Percentiles rank a stretch among this genome's conserved stretches.
These are phyloP conservation scores for Melanargia galathea DNA, from an alignment of 2,888 invertebrate species.

Conservation along the genomic window DNA sequence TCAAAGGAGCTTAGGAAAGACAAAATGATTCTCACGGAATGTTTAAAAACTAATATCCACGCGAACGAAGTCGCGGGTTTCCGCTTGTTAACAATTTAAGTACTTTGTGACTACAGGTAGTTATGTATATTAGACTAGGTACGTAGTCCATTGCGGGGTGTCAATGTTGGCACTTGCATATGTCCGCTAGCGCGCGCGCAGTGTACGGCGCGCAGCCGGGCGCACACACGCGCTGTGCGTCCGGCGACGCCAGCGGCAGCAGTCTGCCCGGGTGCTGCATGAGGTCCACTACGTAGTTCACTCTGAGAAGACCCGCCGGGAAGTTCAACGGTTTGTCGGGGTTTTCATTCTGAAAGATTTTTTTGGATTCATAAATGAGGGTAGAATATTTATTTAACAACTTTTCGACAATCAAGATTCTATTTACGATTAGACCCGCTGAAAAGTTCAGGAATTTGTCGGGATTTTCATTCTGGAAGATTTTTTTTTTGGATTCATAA, in stretches of 20 bases:
- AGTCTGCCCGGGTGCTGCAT: constrained; percentile 74
- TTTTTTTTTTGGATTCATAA: not conserved
- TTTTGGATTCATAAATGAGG: not conserved
- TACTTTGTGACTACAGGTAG: too few relatives aligned
- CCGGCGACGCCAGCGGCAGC: constrained; percentile 58
- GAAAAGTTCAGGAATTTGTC: constrained; percentile 62
- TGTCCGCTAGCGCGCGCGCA: constrained; percentile 47
- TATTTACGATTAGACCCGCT: too few relatives aligned
- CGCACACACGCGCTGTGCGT: constrained; percentile 59
- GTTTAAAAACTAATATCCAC: too few relatives aligned
- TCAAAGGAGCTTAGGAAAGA: too few relatives aligned
- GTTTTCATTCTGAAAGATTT: constrained; percentile 34
- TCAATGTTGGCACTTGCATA: constrained; percentile 52
- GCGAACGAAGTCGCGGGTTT: too few relatives aligned
- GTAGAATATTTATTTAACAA: too few relatives aligned
- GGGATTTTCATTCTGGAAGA: constrained; percentile 34
- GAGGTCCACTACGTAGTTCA: constrained; percentile 84
- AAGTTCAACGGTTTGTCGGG: constrained; percentile 49
- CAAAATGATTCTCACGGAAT: too few relatives aligned
- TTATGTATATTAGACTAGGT: too few relatives aligned
- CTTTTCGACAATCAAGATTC: too few relatives aligned
- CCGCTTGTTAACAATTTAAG: too few relatives aligned
- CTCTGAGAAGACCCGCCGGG: constrained; percentile 80
- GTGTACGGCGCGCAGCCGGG: constrained; percentile 53
- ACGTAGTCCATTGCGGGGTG: constrained; percentile 20